Conservation (phyloP, 2,113 vertebrate genomes). For the Ginglymostoma cirratum region DNA sequence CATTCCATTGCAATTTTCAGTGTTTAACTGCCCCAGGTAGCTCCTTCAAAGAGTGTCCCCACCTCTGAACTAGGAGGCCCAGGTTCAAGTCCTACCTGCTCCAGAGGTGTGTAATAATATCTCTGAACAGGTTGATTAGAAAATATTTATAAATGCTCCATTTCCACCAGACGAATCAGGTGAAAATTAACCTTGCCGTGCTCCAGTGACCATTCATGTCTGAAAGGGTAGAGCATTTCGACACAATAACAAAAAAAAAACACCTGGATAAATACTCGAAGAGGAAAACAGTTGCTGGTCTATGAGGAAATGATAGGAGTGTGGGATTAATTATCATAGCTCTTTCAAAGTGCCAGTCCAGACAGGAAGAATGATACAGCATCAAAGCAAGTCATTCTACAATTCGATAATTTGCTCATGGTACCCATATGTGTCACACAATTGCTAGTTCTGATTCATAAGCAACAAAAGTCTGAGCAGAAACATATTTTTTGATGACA, state of each 20-base stretch:
- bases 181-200: background rate
- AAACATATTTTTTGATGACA: background rate
- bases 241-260: background rate
- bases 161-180: background rate
- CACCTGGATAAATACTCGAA: background rate
- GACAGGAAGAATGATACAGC: background rate
- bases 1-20: background rate
- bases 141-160: background rate
- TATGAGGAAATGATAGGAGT: background rate
- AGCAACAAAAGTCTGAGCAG: background rate
- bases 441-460: background rate
- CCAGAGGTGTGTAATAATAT: too few relatives aligned
- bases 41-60: too few relatives aligned
- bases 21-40: background rate
- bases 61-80: too few relatives aligned
- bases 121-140: too few relatives aligned
- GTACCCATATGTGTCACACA: background rate
- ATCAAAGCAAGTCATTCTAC: background rate
- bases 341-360: background rate
- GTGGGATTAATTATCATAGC: background rate
- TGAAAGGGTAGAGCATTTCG: background rate
- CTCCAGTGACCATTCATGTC: background rate
- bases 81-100: too few relatives aligned
- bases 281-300: background rate
- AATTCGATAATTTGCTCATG: background rate